Base-by-base conservation (phyloP, 2,113 vertebrate species). In the Suricata suricatta region DNA sequence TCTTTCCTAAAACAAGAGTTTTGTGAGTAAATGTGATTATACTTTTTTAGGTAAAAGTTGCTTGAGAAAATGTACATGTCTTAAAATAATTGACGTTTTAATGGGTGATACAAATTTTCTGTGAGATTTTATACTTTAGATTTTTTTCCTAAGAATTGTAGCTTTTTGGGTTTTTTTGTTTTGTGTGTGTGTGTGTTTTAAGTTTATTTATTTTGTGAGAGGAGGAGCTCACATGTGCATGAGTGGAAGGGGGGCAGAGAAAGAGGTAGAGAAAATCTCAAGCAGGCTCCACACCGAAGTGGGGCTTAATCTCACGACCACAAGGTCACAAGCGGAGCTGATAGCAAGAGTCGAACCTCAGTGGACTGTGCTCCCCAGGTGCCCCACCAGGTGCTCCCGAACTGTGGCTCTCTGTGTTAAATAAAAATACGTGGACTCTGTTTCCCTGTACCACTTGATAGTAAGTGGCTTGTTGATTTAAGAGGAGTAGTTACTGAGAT, bases 21-120 rank as follows among this genome's bases (percentile, higher is more conserved):
- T 80, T 92, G 35, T 88, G 23, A 79, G 10, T 93, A 84, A 64
- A 66, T 57, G 21, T 71, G 23, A 57, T 93, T 69, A 31, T 69
- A 33, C 4, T 33, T 47, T 57, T 74, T 84, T 27, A 68, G 21
- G 15, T 95, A 82, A 95, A 84, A 82, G 66, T 86, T 95, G 38
- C 72, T 95, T 92, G 29, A 90, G 17, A 94, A 96, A 93, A 85
- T 95, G 13, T 69, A 3, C 29, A 54, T 4, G 47, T 10, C 57
- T 93, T 95, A 35, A 79, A 84, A 76, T 86, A 88, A 29, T 95
- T 90, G 76, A 71, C 11, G 85, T 35, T 66, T 94, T 94, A 81
- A 38, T 84, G n/a, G 12, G 7, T 44, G 29, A 81, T 50, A 88
- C n/a, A 54, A 68, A n/a, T 84, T 96, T 94, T 92, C 31, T 66